Evolutionary conservation across 1,140 invertebrate genomes (phyloP), one percentile per base, ranked within the genome.

Genomic region (Oscheius sp.): DNA sequence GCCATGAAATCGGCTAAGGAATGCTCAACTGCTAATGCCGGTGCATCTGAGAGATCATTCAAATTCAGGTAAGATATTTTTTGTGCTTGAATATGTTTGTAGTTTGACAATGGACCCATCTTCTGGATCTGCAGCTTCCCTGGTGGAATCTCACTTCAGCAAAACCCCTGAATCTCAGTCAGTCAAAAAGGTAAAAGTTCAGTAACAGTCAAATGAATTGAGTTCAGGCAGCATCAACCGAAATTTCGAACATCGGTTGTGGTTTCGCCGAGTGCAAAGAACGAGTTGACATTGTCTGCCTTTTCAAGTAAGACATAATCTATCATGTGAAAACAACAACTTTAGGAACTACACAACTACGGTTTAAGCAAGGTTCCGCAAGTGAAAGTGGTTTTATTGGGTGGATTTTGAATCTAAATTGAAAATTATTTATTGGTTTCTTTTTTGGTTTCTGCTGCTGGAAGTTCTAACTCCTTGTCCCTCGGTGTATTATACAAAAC

Each of bases 201-300:
- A 4, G 23, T 55, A 26, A 23, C 28, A 13, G 15, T 35, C 26
- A 15, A 32, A 67, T n/a, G 42, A n/a, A 7, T 26, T 4, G 7
- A 26, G 7, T 55, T 23, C 49, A 55, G 49, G 28, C 7, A 4
- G 28, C 49, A 7, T 20, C 10, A 1, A 23, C 58, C 0, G 59
- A 42, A 35, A 61, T 23, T 10, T n/a, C n/a, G n/a, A n/a, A n/a
- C n/a, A 46, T 71, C 29, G 69, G 69, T 18, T 71, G 69, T 23
- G 42, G 36, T 2, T 71, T 63, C 42, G 45, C 59, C 2, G 31
- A 31, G 18, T 71, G 69, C 35, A 26, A 64, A 1, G 20, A 35
- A 1, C 35, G 69, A 45, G 32, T 71, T 1, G 69, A 71, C 20
- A 61, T 71, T 20, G 32, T 71, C 29, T 71, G 69, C 59, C 69